Evolutionary conservation across 2,888 invertebrate genomes (phyloP), one percentile per base, ranked within the genome.

Genomic region (Hypsopygia costalis): DNA sequence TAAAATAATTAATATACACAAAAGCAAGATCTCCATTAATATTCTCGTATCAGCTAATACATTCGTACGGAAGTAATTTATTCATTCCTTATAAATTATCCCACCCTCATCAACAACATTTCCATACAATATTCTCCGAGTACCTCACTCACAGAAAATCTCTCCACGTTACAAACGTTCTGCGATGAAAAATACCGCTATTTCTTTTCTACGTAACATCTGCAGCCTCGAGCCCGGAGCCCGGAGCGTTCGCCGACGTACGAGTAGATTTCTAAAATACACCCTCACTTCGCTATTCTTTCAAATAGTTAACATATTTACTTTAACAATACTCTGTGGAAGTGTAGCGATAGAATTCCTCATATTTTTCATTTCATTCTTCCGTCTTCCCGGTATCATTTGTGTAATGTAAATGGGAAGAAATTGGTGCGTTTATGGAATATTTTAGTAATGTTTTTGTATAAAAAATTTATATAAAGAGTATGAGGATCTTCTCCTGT

Each of bases 111-210:
- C 11, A 7, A 30, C 10, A 30, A 30, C 10, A 30, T 11, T 31
- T 31, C 11, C 31, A 11, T 25, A 25, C 25, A 25, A 25, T 25
- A 25, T 25, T 25, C 25, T 25, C 25, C 5, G 31, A 11, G 12
- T 11, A n/a, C n/a, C n/a, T n/a, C n/a, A n/a, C 35, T 35, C 36
- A 30, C 11, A 38, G 38, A 27, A 32, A 38, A 38, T 38, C 38
- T n/a, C 16, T 31, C 25, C n/a, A 9, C 16, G 28, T 30, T 10
- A 10, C 16, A 32, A 12, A 27, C 38, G 25, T 38, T 31, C 30
- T 10, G 31, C 11, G 25, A 27, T 32, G 38, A 38, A 32, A 38
- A 38, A 38, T 38, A 38, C 8, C 32, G 8, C 33, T 32, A 36
- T 35, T 35, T 35, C 35, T 30, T 29, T 22, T 10, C n/a, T n/a